Evolutionary conservation across 2,888 invertebrate species (phyloP), one percentile per base, ranked within the genome.

Genomic region (Pandemis corylana): DNA sequence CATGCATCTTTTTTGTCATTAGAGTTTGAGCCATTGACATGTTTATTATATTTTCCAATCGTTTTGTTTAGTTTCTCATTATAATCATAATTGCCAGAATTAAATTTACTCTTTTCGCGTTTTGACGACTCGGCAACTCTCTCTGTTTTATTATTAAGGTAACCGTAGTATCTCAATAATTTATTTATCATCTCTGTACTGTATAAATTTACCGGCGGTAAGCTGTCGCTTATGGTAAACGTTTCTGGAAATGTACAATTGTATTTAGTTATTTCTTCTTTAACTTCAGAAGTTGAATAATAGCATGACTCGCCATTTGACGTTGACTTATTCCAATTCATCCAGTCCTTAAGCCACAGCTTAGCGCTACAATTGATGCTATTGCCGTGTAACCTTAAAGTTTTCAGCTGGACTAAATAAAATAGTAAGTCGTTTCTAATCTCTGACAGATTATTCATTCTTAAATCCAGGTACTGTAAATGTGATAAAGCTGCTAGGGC

Each of bases 401-500:
- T 94, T 80, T 96, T 95, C 68, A 98, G 87, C 83, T 97, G 96
- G 0, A 96, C 96, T 78, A 97, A 94, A 84, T 96, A 96, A 83
- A 96, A 96, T 67, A 96, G 90, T 74, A 97, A 90, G 85, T 97
- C 96, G 73, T 95, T 95, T 78, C 96, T 95, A 72, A 94, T 87
- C 78, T 87, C 88, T 15, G 91, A 84, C 70, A 98, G 93, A 78
- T 94, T 94, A 71, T 95, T 95, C 82, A 97, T 92, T 79, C 96
- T 95, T 76, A 98, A 88, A 89, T 97, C 96, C 76, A 98, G 90
- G 80, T 96, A 95, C 81, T 96, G 95, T 64, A 98, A 91, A 85
- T 96, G 95, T 70, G 96, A 95, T 82, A 97, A 96, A 2, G 97
- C 97, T 41, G 96, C 96, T 77, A 97, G 89, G 7, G 96, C 96